A percentile compares a stretch with the other conserved stretches of the same genome.
These are phyloP conservation scores for Ginglymostoma cirratum DNA, from an alignment of 2,113 vertebrate species.

Conservation along the genomic window DNA sequence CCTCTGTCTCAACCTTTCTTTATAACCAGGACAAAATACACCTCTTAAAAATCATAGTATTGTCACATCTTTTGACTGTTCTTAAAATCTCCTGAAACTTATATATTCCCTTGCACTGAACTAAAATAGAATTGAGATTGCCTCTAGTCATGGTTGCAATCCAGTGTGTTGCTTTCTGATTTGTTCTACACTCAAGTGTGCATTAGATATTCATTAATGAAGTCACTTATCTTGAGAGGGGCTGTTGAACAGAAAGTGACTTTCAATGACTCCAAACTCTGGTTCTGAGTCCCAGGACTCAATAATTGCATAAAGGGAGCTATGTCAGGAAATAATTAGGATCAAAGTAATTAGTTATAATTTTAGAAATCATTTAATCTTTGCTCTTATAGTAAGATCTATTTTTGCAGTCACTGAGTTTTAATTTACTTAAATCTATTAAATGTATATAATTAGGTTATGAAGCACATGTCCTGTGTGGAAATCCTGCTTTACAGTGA, in stretches of 20 bases:
- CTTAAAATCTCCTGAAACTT: neutral
- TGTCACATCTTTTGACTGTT: neutral
- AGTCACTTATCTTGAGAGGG: neutral
- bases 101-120: neutral
- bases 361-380: conserved; percentile 26
- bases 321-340: conserved; percentile 14
- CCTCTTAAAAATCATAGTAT: no score
- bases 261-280: neutral
- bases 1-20: no score
- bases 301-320: neutral
- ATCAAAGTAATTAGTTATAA: neutral
- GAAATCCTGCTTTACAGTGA: no score
- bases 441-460: neutral
- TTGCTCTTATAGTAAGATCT: neutral
- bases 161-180: neutral
- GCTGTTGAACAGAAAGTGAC: neutral
- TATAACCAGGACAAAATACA: no score
- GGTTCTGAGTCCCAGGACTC: neutral
- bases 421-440: neutral
- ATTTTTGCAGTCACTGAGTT: neutral
- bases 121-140: neutral
- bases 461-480: neutral
- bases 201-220: neutral
- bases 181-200: neutral
- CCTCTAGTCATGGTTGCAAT: neutral